These are phyloP conservation scores for Thinocorus orbignyianus DNA, from an alignment of 2,113 vertebrate genomes.

Conservation along the genomic window DNA sequence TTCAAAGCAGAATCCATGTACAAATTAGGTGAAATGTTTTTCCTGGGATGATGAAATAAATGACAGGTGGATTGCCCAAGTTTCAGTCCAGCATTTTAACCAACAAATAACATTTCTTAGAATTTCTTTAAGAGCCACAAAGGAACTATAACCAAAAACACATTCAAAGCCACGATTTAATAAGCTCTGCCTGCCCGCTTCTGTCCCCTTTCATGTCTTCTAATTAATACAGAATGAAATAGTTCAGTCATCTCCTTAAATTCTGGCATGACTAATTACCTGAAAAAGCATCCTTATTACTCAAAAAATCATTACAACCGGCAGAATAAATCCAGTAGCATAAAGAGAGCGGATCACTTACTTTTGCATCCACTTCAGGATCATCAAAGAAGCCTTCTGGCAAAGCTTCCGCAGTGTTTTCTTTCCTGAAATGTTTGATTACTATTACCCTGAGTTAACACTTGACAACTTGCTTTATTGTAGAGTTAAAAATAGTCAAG, in stretches of 20 bases:
- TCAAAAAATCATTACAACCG: background rate
- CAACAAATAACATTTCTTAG: background rate
- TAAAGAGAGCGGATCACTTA: background rate
- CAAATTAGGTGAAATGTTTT: background rate
- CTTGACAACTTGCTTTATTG: background rate
- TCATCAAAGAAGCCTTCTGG: conserved; percentile 99
- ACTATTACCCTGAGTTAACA: background rate
- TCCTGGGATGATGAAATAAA: background rate
- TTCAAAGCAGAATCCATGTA: background rate
- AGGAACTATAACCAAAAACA: background rate
- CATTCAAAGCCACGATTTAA: background rate
- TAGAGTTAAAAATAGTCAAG: background rate
- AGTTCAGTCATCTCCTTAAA: background rate
- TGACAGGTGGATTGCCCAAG: background rate
- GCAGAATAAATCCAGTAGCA: background rate
- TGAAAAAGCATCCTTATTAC: background rate
- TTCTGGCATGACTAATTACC: background rate
- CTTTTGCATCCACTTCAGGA: conserved; percentile 90
- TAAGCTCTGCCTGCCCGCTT: background rate
- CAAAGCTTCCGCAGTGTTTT: conserved; percentile 88
- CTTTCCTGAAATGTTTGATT: conserved; percentile 73
- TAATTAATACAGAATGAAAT: background rate
- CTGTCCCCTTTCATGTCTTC: background rate
- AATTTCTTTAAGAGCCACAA: background rate
- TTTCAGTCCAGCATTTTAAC: background rate